Base-by-base conservation (phyloP, 2,888 invertebrate genomes). In the Clanis bilineata region DNA sequence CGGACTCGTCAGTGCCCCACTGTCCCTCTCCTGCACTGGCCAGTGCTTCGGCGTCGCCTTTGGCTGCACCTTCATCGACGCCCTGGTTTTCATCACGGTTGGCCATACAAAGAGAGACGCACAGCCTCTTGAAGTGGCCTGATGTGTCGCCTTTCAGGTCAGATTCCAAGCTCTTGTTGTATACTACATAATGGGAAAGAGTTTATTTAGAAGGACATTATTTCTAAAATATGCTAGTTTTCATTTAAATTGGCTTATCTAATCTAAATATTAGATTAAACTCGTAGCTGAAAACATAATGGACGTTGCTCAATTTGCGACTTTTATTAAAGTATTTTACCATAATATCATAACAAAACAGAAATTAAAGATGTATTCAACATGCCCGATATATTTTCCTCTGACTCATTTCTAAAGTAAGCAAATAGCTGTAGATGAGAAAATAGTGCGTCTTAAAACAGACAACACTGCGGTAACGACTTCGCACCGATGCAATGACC, bases 81-180 rank as follows among this genome's bases (percentile, higher is more conserved):
- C 96, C 95, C 79, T 96, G 95, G 88, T 96, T 96, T 90, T 99
- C 98, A 81, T 97, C 97, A 56, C 98, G 95, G 80, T 97, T 97
- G 62, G 97, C 97, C 93, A 96, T 96, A 71, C 95, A 95, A 57
- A 98, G 90, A 0, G 98, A 97, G 22, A 98, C 96, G 73, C 98
- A 95, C 56, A 99, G 93, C 62, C 98, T 94, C 90, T 97, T 97
- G 91, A 99, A 99, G 86, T 97, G 96, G n/a, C 98, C 98, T 10
- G 98, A 98, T 6, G 98, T 98, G 84, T 99, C 99, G 57, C 96
- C 97, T 80, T 96, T 96, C 72, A 98, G 91, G 80, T 98, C 98
- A 6, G 95, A 95, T 80, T 98, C 98, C 66, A 98, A 88, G 62
- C 94, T 85, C 83, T 95, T 96, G 71, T 95, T 95, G 85, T 96